Evolutionary conservation across 2,797 vertebrate genomes (phyloP), one percentile per base, ranked within the genome.

Genomic region (Darevskia nairensis): DNA sequence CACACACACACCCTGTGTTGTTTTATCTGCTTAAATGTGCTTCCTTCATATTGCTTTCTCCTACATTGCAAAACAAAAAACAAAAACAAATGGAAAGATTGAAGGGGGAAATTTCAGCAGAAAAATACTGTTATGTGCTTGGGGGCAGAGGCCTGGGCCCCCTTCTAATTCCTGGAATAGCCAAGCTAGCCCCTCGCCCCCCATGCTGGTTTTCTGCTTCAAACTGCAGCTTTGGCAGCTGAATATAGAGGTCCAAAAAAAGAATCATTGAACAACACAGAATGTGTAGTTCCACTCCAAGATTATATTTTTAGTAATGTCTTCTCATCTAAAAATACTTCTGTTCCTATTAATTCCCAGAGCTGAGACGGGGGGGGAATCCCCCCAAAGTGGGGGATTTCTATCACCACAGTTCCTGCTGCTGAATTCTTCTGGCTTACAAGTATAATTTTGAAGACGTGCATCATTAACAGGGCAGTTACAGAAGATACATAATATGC

Each of bases 311-410:
- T 74, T 80, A 61, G 64, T 80, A 46, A 74, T n/a, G 72, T 55
- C 61, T 85, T 74, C 86, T 44, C 64, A 69, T 74, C 50, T 80
- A 74, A 81, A 84, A 72, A 61, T 81, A 74, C 66, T 74, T 72
- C 78, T 44, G 39, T 41, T 87, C 35, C 86, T 87, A 87, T 75
- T 81, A 44, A 87, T 81, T 81, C 50, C 74, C 46, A 6, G 19
- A 61, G 50, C 78, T 87, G 78, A 87, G 50, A n/a, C 50, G 32
- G 86, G 46, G 64, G 21, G 32, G 10, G 10, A 3, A 1, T 50
- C 46, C 11, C 46, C 46, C 46, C 46, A 50, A 50, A 50, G 10
- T 10, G 46, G 27, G 23, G 25, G 35, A 39, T 19, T 82, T 44
- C 71, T n/a, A 11, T 29, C 64, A 32, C 44, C 29, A 10, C 17